These are phyloP conservation scores for Sebastolobus altivelis DNA, from an alignment of 2,797 vertebrate species.

Conservation along the genomic window DNA sequence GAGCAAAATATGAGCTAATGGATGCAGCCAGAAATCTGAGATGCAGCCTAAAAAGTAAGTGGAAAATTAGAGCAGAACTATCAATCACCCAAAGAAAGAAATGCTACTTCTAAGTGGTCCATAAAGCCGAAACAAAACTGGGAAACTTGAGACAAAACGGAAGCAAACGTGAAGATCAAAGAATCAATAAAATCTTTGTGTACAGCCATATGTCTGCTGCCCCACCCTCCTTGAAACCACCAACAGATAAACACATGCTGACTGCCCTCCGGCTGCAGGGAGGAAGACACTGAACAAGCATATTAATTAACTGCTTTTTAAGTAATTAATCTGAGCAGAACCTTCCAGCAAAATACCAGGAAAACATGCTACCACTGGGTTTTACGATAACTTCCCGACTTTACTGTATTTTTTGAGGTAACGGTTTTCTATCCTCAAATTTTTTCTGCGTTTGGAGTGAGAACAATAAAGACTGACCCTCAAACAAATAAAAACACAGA, in stretches of 20 bases:
- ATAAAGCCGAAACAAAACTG: conserved; percentile 26
- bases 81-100: neutral
- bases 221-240: conserved; percentile 57
- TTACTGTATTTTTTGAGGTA: neutral
- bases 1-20: conserved; percentile 2
- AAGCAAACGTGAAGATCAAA: conserved; percentile 38
- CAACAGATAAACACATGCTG: conserved; percentile 58
- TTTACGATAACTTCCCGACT: neutral
- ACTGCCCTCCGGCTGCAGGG: conserved; percentile 25
- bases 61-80: conserved; percentile 6
- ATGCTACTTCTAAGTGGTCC: neutral
- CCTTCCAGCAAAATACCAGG: conserved; percentile 27
- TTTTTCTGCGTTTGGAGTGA: neutral
- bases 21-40: conserved; percentile 7
- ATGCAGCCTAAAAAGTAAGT: conserved; percentile 3
- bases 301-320: conserved; percentile 60
- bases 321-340: conserved; percentile 46
- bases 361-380: conserved; percentile 23
- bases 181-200: conserved; percentile 67
- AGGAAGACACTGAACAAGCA: conserved; percentile 36
- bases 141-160: conserved; percentile 19
- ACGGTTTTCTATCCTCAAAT: neutral
- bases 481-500: neutral
- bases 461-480: neutral
- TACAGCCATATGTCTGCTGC: conserved; percentile 52